Evolutionary conservation across 1,140 invertebrate species (phyloP).

Genomic region (Cherax destructor): DNA sequence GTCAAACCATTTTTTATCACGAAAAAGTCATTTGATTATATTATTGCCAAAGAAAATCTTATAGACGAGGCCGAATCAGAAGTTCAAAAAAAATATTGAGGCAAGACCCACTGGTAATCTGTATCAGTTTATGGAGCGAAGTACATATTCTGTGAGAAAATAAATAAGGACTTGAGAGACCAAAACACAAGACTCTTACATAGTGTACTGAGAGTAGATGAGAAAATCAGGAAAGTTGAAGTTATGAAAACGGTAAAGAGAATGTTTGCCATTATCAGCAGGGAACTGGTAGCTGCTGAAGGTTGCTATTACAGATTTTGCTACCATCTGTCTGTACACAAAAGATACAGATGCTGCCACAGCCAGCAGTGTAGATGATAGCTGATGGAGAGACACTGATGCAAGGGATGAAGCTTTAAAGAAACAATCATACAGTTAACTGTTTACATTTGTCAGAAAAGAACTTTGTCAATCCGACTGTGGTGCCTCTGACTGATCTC

Average conservation of each 20-base stretch:
- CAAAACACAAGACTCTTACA: constrained; percentile 10
- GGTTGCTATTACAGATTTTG: constrained; percentile 20
- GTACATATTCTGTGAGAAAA: constrained; percentile 27
- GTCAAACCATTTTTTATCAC: background rate
- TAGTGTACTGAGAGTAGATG: constrained; percentile 12
- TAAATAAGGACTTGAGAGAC: constrained; percentile 9
- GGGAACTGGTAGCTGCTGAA: constrained; percentile 22
- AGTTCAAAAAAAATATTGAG: background rate
- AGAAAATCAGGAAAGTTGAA: background rate
- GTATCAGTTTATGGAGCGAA: background rate
- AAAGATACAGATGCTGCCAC: background rate
- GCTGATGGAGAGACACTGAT: background rate
- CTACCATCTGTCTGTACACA: background rate
- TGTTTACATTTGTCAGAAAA: constrained; percentile 20
- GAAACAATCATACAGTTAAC: background rate
- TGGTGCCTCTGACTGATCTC: no score
- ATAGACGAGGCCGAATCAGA: background rate
- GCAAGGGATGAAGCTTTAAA: background rate
- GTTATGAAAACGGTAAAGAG: constrained; percentile 8
- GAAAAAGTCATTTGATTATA: background rate
- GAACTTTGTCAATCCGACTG: background rate
- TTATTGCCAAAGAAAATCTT: background rate
- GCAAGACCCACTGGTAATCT: no score
- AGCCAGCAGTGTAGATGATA: background rate
- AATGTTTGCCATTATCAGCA: constrained; percentile 1